Percentiles rank a stretch among this genome's conserved stretches.
Evolutionary conservation across 2,888 invertebrate genomes (phyloP).

Genomic region (Eubasilissa splendida): DNA sequence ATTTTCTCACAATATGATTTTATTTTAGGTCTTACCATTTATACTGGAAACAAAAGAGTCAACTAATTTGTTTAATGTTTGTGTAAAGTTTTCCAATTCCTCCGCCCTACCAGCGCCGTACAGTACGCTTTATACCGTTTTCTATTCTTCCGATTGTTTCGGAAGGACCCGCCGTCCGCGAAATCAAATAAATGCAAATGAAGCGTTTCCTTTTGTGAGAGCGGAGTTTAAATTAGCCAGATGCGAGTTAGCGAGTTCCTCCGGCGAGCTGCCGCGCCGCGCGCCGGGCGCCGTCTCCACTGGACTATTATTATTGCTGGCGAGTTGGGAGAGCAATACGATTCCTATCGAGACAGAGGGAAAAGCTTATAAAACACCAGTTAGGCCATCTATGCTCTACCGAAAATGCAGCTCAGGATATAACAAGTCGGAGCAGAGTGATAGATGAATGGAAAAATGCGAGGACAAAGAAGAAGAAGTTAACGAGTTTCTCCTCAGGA

Average conservation of each 20-base stretch:
- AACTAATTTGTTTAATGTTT: not conserved
- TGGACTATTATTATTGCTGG: not conserved
- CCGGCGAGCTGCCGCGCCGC: not conserved
- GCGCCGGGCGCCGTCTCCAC: not conserved
- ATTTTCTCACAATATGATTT: too few species aligned
- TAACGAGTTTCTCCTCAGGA: too few species aligned
- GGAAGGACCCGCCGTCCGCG: conserved; percentile 32
- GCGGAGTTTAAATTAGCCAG: conserved; percentile 54
- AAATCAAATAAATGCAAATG: conserved; percentile 48
- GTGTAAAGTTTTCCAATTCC: conserved; percentile 1
- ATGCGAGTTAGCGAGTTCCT: conserved; percentile 51
- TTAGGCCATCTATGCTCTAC: too few species aligned
- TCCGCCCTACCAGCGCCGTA: not conserved
- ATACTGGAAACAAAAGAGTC: too few species aligned
- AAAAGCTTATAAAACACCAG: too few species aligned
- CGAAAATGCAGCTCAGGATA: too few species aligned
- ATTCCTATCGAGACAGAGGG: too few species aligned
- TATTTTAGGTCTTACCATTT: too few species aligned
- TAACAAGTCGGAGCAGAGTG: too few species aligned
- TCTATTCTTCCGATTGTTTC: conserved; percentile 14
- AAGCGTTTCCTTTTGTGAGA: conserved; percentile 43
- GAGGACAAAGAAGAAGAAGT: too few species aligned
- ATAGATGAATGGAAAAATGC: too few species aligned
- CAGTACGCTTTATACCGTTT: conserved; percentile 5
- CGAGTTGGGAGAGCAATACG: not conserved